phyloP scores from a whole-genome alignment of 2,113 vertebrate genomes.

The Tonatia bakeri region DNA sequence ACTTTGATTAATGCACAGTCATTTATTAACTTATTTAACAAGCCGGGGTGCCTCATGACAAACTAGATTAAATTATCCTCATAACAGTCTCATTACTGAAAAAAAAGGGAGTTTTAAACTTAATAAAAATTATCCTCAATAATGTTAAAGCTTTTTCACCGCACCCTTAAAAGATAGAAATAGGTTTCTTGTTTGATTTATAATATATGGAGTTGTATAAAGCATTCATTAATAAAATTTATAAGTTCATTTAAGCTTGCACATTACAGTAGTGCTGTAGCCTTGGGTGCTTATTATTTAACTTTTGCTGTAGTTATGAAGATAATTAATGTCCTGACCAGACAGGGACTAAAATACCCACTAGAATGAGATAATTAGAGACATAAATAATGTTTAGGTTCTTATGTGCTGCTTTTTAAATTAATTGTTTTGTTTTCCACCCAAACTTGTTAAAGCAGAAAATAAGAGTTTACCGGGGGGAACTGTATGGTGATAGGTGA shows the following conservation, averaged over 20 bases:
- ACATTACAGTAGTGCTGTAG: conserved; percentile 77
- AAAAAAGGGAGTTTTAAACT: conserved; percentile 80
- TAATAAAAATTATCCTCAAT: conserved; percentile 82
- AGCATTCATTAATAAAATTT: conserved; percentile 85
- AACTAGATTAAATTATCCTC: conserved; percentile 87
- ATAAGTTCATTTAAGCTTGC: conserved; percentile 85
- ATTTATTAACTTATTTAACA: conserved; percentile 90
- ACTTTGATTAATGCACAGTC: conserved; percentile 88
- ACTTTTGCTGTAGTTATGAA: conserved; percentile 86
- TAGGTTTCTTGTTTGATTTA: conserved; percentile 83
- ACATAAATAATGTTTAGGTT: conserved; percentile 79
- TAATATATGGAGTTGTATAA: conserved; percentile 83
- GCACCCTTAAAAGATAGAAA: conserved; percentile 78
- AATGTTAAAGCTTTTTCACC: conserved; percentile 79
- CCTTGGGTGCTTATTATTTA: conserved; percentile 84
- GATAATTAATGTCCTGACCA: conserved; percentile 85
- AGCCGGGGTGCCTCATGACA: conserved; percentile 83
- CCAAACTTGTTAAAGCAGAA: conserved; percentile 62
- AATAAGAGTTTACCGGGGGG: conserved; percentile 55
- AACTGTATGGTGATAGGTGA: background rate
- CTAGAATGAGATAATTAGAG: conserved; percentile 83
- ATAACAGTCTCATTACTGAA: conserved; percentile 81
- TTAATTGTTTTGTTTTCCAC: conserved; percentile 80
- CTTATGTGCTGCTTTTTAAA: conserved; percentile 74
- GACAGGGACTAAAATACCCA: conserved; percentile 83